Percentiles rank a stretch among this genome's conserved stretches.
These are phyloP conservation scores for Dorcus parallelipipedus DNA, from an alignment of 2,888 invertebrate genomes.

Conservation along the genomic window DNA sequence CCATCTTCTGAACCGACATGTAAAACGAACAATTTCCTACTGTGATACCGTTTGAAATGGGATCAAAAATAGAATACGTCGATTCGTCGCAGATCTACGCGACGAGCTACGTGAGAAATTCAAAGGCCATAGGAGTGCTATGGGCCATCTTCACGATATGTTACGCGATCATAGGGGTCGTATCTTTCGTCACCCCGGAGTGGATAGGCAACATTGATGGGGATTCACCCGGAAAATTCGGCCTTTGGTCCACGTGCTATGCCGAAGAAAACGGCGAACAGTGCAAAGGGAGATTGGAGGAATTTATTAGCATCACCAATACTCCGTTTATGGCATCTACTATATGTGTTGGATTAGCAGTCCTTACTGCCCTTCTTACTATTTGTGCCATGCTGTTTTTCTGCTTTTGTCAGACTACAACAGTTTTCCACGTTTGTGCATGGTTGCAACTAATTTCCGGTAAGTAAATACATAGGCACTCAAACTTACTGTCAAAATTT, in stretches of 20 bases:
- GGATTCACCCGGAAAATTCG: constrained; percentile 81
- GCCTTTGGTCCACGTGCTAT: constrained; percentile 86
- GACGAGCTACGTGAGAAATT: constrained; percentile 86
- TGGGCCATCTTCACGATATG: constrained; percentile 98
- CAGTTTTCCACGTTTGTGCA: constrained; percentile 90
- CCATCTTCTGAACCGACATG: constrained; percentile 17
- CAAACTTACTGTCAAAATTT: too few species aligned
- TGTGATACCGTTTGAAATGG: constrained; percentile 56
- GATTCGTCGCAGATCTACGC: constrained; percentile 88
- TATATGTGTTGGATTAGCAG: constrained; percentile 83
- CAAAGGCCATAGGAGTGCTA: constrained; percentile 92
- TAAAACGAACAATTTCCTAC: constrained; percentile 5
- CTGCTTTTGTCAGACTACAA: constrained; percentile 88
- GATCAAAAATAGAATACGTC: constrained; percentile 89
- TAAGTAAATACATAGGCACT: constrained; percentile 51
- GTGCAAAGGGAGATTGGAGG: constrained; percentile 81
- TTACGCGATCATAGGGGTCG: constrained; percentile 93
- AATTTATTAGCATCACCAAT: constrained; percentile 73
- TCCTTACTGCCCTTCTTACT: constrained; percentile 78
- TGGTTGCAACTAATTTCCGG: constrained; percentile 96
- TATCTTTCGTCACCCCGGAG: constrained; percentile 93
- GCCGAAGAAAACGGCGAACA: constrained; percentile 74
- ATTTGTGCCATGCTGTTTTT: constrained; percentile 88
- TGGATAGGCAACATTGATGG: constrained; percentile 77
- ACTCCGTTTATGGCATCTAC: constrained; percentile 83